These are phyloP conservation scores for Abramis brama DNA, from an alignment of 2,113 vertebrate species.

Conservation along the genomic window DNA sequence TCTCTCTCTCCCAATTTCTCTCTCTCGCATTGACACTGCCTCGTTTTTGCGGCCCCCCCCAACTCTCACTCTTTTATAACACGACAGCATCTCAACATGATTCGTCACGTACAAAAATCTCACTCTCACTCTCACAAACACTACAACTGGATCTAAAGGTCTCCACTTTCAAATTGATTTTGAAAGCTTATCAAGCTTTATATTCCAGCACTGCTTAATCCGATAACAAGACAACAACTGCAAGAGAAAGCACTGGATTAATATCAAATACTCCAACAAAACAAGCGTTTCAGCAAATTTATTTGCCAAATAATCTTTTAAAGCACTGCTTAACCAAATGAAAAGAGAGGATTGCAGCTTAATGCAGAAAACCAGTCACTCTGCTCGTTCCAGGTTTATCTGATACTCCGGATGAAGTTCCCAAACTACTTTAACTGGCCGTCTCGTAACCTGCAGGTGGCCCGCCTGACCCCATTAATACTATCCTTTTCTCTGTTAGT, in stretches of 20 bases:
- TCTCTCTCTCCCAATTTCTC: neutral
- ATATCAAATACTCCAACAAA: slow-evolving; percentile 24
- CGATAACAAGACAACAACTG: slow-evolving; percentile 33
- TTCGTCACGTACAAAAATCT: neutral
- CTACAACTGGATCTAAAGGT: neutral
- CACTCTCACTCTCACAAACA: neutral
- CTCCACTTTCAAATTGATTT: neutral
- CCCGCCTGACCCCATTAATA: neutral
- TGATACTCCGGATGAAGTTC: neutral
- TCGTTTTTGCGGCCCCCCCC: neutral
- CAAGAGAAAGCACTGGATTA: slow-evolving; percentile 8
- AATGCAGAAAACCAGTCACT: neutral
- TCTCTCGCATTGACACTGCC: neutral
- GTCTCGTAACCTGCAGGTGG: neutral
- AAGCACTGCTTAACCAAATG: slow-evolving; percentile 1
- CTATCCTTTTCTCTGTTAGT: neutral
- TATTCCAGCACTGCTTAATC: slow-evolving; percentile 10
- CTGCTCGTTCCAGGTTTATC: neutral
- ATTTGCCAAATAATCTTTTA: neutral
- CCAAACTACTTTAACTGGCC: neutral
- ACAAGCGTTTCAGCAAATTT: neutral
- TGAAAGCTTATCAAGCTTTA: neutral
- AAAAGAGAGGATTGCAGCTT: neutral
- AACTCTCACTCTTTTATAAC: neutral
- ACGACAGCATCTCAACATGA: neutral